These are phyloP conservation scores for Teleopsis dalmanni DNA, from an alignment of 1,140 invertebrate species.

Conservation along the genomic window DNA sequence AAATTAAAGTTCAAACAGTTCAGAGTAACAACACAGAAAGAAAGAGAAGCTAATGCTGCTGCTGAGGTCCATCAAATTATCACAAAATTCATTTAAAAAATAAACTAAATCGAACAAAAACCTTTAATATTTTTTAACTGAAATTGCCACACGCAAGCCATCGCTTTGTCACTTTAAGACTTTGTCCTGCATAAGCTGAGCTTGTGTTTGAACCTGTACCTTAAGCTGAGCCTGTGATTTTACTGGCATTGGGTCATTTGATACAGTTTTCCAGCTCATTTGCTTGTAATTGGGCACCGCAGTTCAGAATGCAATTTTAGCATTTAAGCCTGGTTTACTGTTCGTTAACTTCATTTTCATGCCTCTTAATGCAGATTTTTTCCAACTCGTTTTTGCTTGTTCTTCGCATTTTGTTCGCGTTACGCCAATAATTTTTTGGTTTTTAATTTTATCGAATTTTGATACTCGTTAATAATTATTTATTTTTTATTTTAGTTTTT, in stretches of 20 bases:
- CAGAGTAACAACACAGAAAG: not conserved
- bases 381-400: no score
- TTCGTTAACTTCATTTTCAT: no score
- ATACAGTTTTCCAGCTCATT: constrained; percentile 17
- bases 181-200: not conserved
- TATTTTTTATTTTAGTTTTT: no score
- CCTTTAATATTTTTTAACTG: constrained; percentile 11
- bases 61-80: not conserved
- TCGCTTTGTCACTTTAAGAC: constrained; percentile 10
- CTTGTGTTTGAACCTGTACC: not conserved
- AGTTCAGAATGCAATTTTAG: no score
- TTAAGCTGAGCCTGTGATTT: constrained; percentile 5
- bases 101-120: no score
- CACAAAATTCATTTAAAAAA: no score
- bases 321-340: no score
- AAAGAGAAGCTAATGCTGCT: not conserved
- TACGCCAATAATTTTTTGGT: no score
- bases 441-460: no score
- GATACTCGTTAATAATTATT: no score
- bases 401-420: no score
- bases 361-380: no score
- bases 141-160: constrained; percentile 18
- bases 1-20: not conserved
- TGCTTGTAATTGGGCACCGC: constrained; percentile 14
- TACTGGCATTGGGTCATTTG: constrained; percentile 12